Base-by-base conservation (phyloP, 1,140 invertebrate species). In the Bombus soroeensis region DNA sequence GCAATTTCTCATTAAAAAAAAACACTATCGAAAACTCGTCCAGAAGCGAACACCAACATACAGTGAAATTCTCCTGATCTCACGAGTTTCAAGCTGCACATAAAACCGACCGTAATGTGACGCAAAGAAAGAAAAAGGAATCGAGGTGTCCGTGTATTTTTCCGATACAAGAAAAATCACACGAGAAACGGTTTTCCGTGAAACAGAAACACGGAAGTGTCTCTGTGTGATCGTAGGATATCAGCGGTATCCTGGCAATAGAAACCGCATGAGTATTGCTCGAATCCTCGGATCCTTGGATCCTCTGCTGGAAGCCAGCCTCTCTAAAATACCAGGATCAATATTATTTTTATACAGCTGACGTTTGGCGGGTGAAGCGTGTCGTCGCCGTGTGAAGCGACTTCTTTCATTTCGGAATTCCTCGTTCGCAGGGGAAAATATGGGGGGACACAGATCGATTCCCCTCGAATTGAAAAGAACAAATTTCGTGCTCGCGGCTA, bases 301-400 rank as follows among this genome's bases (percentile, higher is more conserved):
- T 22, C 47, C 47, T 53, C 18, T 53, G 34, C 43, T 66, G 13
- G 73, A 47, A 77, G 43, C 43, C 81, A n/a, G n/a, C 28, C 28
- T 74, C 43, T 70, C 71, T 74, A 34, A 74, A 88, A 83, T 79
- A 87, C 62, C 75, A 70, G 75, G 53, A 86, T 88, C 87, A 83
- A 88, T 87, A 88, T 88, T 88, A 88, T 88, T 88, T 88, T 77
- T 88, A 53, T 71, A 78, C 43, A 39, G 75, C 37, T 83, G 76
- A 39, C 85, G 37, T 79, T 83, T 57, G 43, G 47, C 6, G 47
- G 47, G 47, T 22, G 47, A 79, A 18, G 76, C 39, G 77, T 87
- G 53, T 47, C 68, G 71, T 41, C 39, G 28, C 66, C 62, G 41
- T 73, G 75, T 18, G n/a, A 73, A 78, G 43, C 41, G 57, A 84